phyloP scores from a whole-genome alignment of 2,888 invertebrate genomes.

The Junonia oenone region DNA sequence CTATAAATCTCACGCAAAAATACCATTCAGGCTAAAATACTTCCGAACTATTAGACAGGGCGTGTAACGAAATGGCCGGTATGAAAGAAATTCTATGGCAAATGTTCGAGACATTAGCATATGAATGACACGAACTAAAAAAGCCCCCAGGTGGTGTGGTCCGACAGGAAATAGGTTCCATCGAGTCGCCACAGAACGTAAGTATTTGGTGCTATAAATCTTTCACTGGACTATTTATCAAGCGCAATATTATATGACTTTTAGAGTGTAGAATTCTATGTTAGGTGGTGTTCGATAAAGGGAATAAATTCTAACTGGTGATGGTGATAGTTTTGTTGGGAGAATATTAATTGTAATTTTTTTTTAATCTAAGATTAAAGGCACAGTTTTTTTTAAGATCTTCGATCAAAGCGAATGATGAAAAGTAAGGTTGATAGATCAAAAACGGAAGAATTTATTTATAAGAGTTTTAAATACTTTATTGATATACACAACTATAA shows the following conservation, averaged over 20 bases:
- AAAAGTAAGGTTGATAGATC: too few species aligned
- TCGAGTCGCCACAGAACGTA: slow-evolving; percentile 12
- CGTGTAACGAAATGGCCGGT: slow-evolving; percentile 29
- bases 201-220: slow-evolving; percentile 8
- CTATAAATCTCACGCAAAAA: slow-evolving; percentile 36
- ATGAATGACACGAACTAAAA: slow-evolving; percentile 68
- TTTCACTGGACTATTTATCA: background rate
- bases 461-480: too few species aligned
- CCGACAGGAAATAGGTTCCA: slow-evolving; percentile 54
- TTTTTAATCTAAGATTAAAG: too few species aligned
- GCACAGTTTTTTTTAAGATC: too few species aligned
- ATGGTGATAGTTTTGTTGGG: too few species aligned
- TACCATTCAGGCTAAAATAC: slow-evolving; percentile 32
- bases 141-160: slow-evolving; percentile 59
- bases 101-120: slow-evolving; percentile 62
- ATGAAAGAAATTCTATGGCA: slow-evolving; percentile 34
- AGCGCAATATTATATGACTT: background rate
- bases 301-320: too few species aligned
- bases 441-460: too few species aligned
- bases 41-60: slow-evolving; percentile 35
- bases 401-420: too few species aligned
- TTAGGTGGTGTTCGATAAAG: too few species aligned
- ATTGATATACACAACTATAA: too few species aligned
- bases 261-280: background rate
- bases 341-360: too few species aligned